These are phyloP conservation scores for Adelognathus sp. DNA, from an alignment of 2,888 invertebrate species.

Conservation along the genomic window DNA sequence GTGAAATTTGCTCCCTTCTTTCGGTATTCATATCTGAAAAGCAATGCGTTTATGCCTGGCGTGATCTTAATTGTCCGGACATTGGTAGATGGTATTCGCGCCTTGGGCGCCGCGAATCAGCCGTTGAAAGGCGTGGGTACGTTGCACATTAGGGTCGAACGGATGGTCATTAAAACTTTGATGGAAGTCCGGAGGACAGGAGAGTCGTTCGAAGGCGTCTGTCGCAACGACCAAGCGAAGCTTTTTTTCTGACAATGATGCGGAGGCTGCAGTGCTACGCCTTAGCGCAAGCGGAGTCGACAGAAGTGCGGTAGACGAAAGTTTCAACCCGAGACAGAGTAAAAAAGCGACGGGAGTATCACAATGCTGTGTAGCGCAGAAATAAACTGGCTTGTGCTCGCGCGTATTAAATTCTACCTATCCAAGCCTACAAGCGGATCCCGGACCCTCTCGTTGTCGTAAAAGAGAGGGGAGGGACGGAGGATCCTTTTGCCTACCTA, in stretches of 20 bases:
- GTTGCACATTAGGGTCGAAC: slow-evolving; percentile 46
- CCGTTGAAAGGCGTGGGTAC: slow-evolving; percentile 30
- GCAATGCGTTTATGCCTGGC: not conserved
- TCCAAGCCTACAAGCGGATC: slow-evolving; percentile 19
- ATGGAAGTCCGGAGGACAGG: not conserved
- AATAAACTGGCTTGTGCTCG: slow-evolving; percentile 37
- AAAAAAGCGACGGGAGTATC: slow-evolving; percentile 27
- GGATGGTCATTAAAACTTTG: slow-evolving; percentile 56
- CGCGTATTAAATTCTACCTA: slow-evolving; percentile 11
- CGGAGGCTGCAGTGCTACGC: slow-evolving; percentile 13
- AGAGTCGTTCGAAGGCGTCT: not conserved
- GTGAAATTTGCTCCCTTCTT: not conserved
- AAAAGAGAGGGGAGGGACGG: not conserved
- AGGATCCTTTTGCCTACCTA: slow-evolving; percentile 5
- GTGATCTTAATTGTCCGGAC: not conserved
- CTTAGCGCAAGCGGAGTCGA: slow-evolving; percentile 20
- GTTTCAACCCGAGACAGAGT: slow-evolving; percentile 28
- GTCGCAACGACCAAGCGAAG: not conserved
- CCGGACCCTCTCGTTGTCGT: slow-evolving; percentile 26
- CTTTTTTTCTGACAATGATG: slow-evolving; percentile 45
- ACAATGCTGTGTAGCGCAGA: slow-evolving; percentile 31
- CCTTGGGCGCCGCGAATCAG: slow-evolving; percentile 8
- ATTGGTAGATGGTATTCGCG: slow-evolving; percentile 1
- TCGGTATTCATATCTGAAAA: not conserved
- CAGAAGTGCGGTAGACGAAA: slow-evolving; percentile 31